phyloP scores from a whole-genome alignment of 2,888 invertebrate genomes.

The Emesis castigata region DNA sequence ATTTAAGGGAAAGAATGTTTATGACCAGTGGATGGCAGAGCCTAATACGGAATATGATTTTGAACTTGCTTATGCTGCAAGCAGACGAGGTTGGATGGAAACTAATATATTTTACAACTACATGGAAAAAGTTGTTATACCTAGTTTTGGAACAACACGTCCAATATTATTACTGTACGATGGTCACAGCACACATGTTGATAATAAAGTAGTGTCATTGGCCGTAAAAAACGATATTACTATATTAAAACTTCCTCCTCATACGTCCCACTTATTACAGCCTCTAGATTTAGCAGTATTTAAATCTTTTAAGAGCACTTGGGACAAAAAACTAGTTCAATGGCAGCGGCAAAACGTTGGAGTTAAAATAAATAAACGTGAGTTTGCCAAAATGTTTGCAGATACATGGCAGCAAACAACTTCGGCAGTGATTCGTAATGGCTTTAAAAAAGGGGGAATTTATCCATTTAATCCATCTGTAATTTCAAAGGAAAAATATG shows the following conservation, averaged over 20 bases:
- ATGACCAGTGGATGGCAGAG: constrained; percentile 50
- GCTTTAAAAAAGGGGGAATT: constrained; percentile 61
- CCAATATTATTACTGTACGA: constrained; percentile 71
- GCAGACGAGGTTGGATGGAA: constrained; percentile 72
- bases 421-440: constrained; percentile 49
- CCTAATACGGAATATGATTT: constrained; percentile 61
- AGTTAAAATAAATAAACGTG: constrained; percentile 49
- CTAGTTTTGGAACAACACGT: constrained; percentile 65
- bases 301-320: constrained; percentile 64
- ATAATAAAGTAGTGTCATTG: constrained; percentile 14
- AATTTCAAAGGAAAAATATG: constrained; percentile 25
- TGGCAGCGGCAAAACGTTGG: constrained; percentile 66
- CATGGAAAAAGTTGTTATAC: constrained; percentile 69
- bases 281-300: constrained; percentile 70
- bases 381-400: constrained; percentile 18
- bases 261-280: constrained; percentile 70
- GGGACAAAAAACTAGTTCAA: constrained; percentile 58
- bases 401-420: constrained; percentile 16
- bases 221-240: constrained; percentile 13
- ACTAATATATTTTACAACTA: constrained; percentile 72
- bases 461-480: constrained; percentile 31
- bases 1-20: constrained; percentile 30
- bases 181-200: constrained; percentile 70
- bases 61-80: constrained; percentile 71
- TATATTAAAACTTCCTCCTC: constrained; percentile 71